These are phyloP conservation scores for Parapsyche elsis DNA, from an alignment of 1,140 invertebrate genomes.

Conservation along the genomic window DNA sequence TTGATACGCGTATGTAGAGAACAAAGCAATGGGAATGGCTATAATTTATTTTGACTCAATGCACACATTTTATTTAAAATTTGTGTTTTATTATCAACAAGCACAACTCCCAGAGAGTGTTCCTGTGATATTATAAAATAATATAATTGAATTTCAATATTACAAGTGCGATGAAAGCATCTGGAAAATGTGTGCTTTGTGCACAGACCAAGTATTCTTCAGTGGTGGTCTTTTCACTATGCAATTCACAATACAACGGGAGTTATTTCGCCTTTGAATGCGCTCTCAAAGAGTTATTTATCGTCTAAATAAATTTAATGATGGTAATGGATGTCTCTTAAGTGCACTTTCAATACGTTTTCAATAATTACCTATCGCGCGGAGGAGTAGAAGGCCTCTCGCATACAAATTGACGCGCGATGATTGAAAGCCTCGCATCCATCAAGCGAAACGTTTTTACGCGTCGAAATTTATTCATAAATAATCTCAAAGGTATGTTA, in stretches of 20 bases:
- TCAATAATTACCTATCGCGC: background rate
- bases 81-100: no score
- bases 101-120: no score
- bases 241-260: constrained; percentile 25
- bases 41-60: no score
- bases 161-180: background rate
- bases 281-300: constrained; percentile 15
- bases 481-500: no score
- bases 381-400: background rate
- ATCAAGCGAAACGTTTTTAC: constrained; percentile 1
- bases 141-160: background rate
- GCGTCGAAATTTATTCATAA: background rate
- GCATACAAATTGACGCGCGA: constrained; percentile 7
- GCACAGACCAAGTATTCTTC: background rate
- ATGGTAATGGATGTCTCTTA: constrained; percentile 22
- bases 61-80: no score
- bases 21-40: no score
- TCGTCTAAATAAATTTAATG: constrained; percentile 26
- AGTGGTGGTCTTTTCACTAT: constrained; percentile 20
- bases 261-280: constrained; percentile 26
- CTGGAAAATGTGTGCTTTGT: background rate
- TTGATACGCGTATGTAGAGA: no score
- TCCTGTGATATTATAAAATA: no score
- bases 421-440: background rate
- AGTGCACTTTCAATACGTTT: background rate